Base-by-base conservation (phyloP, 2,113 vertebrate species). In the Gallinago media region DNA sequence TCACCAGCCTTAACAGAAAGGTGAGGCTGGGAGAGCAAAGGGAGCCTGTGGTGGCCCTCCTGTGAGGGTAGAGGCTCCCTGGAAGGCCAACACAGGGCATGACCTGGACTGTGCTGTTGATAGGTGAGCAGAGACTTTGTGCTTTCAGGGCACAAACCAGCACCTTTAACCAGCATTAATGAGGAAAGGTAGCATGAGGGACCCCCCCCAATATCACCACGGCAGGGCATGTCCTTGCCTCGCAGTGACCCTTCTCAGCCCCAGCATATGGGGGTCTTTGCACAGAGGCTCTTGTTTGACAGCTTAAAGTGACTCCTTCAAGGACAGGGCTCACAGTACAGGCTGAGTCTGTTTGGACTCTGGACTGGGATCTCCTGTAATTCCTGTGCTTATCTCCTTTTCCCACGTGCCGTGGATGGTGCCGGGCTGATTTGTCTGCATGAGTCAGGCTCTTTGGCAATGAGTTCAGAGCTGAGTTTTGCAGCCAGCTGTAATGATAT, bases 401-500 rank as follows among this genome's bases (percentile, higher is more conserved):
- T 36, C 34, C 54, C 67, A 31, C 0, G 6, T 73, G 75, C 21
- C 8, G 54, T 0, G 17, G 18, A 32, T 77, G 52, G 65, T 81
- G 80, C 67, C 0, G 8, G 32, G 22, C 36, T 88, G 67, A 38
- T 86, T 86, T 74, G 31, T 34, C 50, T 70, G 46, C 3, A 1
- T 50, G 68, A 81, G 55, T 55, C 73, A 32, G 77, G 73, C 65
- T 81, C 65, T 77, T 84, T 91, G 87, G 68, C 87, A 67, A 3
- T 5, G 77, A 79, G 52, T 50, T 95, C 38, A 38, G 85, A 88
- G 87, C 87, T 5, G 65, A 50, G 56, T 74, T 92, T 93, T 44
- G 22, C 77, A 93, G 80, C 50, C 92, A 89, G 61, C 87, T 91
- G 54, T 81, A 94, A 89, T 70, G n/a, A 3, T 56, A 14, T 70